Base-by-base conservation (phyloP, 2,113 vertebrate species). In the Syrmaticus mikado region DNA sequence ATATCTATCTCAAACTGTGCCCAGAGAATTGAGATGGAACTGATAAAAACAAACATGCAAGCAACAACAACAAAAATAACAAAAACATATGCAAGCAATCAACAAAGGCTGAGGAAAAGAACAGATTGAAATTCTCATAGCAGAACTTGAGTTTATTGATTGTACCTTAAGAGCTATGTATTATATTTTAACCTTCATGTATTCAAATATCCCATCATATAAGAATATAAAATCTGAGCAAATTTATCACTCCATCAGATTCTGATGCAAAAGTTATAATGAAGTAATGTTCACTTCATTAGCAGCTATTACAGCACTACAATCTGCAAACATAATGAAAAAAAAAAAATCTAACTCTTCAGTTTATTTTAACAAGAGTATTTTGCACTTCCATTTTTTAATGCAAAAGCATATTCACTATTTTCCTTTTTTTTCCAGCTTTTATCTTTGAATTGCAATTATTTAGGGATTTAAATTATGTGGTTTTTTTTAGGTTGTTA, bases 211-310 rank as follows among this genome's bases (percentile, higher is more conserved):
- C 64, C 24, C 65, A 74, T 38, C 61, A 28, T n/a, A 86, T 62
- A 95, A 53, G 34, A 38, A 84, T 70, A 86, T 17, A 64, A 93
- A 91, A 87, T 90, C 21, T 91, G 75, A 19, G 3, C 78, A 27
- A 11, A 24, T 53, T 83, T 97, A 95, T 76, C 52, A 68, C 20
- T 75, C 41, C 16, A 61, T 87, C 62, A 96, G 75, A 86, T 7
- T 52, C 91, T 85, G 28, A 43, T 80, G 30, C 17, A 94, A 86
- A 85, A 82, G 20, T 89, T 82, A 71, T 75, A 92, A 82, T 77
- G 27, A 93, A 95, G 85, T 78, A 57, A 86, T 11, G 6, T 72
- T 90, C 36, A n/a, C 36, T 85, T 4, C 46, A 71, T 91, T 89
- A 91, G 10, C 18, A 93, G 18, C 41, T 87, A 6, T 88, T 87